Conservation (phyloP, 2,113 vertebrate species). For the Tauraco erythrolophus region DNA sequence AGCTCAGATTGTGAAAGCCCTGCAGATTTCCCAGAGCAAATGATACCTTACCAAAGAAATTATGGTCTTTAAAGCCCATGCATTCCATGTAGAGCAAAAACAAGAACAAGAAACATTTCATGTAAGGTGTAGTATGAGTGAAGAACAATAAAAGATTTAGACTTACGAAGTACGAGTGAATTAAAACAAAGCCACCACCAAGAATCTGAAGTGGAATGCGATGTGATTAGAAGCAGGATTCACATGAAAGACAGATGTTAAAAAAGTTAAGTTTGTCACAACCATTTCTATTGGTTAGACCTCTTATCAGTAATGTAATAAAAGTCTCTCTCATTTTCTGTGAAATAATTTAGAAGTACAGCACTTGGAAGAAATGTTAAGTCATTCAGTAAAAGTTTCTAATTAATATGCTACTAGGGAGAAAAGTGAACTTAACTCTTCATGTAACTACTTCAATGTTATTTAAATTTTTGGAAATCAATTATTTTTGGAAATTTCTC, state of each 20-base stretch:
- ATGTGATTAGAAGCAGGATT: constrained; percentile 42
- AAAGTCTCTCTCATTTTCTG: neutral
- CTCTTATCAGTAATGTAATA: neutral
- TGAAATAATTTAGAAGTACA: neutral
- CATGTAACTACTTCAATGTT: neutral
- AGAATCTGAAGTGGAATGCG: constrained; percentile 36
- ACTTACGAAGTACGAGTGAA: constrained; percentile 53
- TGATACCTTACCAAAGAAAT: constrained; percentile 92
- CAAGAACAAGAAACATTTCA: constrained; percentile 82
- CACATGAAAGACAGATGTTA: neutral
- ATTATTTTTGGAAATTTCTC: neutral
- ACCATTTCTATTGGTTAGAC: neutral
- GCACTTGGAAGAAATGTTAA: neutral
- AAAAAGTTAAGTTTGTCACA: neutral
- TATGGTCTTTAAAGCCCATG: constrained; percentile 90
- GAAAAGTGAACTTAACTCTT: neutral
- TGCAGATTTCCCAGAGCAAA: constrained; percentile 75
- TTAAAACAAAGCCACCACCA: constrained; percentile 60
- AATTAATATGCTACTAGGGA: neutral
- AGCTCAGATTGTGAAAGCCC: constrained; percentile 16
- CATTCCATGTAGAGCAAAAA: constrained; percentile 85
- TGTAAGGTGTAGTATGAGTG: constrained; percentile 74
- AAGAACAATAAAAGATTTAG: constrained; percentile 40
- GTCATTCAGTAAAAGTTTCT: neutral
- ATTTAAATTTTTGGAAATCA: neutral